phyloP scores from a whole-genome alignment of 2,113 vertebrate genomes.

The Andinoacara biseriatus region DNA sequence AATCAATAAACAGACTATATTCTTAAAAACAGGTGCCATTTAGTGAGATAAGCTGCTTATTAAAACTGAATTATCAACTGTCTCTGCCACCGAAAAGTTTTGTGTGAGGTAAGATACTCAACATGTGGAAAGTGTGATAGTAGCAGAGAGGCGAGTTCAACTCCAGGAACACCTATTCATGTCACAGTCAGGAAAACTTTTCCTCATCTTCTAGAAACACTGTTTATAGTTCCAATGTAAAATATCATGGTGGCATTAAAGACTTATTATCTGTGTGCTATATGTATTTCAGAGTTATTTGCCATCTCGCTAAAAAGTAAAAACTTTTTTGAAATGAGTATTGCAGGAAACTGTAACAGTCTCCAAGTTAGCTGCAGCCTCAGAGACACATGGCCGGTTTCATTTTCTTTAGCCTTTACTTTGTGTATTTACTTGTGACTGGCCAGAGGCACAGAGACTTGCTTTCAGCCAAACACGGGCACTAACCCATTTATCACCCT shows the following conservation, averaged over 20 bases:
- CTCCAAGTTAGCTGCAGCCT: background rate
- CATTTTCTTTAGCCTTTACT: constrained; percentile 38
- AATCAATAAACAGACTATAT: background rate
- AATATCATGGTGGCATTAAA: background rate
- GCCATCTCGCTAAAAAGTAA: background rate
- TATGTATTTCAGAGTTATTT: background rate
- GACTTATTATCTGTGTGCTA: background rate
- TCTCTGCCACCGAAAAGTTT: background rate
- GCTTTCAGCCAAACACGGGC: constrained; percentile 52
- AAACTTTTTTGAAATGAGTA: background rate
- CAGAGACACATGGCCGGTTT: constrained; percentile 4
- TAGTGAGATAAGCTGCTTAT: background rate
- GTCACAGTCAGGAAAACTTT: background rate
- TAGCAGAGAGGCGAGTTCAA: background rate
- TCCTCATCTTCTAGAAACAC: background rate
- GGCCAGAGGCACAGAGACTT: constrained; percentile 18
- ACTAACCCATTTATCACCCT: constrained; percentile 57
- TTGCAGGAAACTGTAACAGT: background rate
- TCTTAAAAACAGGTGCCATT: background rate
- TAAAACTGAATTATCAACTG: background rate
- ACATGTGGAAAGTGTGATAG: constrained; percentile 7
- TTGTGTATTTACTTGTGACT: constrained; percentile 36
- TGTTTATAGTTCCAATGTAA: background rate
- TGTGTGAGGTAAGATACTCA: background rate
- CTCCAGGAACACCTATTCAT: background rate